Conservation (phyloP, 2,888 invertebrate species). For the Volucella inflata region DNA sequence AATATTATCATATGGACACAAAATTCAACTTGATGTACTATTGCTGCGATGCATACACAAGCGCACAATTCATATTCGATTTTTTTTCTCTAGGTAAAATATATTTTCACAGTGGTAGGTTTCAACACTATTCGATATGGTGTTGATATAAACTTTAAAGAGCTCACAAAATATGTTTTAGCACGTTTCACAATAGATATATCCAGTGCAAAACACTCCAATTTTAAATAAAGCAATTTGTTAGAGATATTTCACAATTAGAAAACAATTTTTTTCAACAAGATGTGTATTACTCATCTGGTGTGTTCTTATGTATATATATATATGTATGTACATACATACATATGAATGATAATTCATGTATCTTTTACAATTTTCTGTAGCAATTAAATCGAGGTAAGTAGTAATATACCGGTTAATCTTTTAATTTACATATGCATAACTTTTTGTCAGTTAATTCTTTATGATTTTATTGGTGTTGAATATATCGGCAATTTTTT, state of each 20-base stretch:
- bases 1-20: no score
- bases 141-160: conserved; percentile 37
- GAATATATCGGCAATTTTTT: conserved; percentile 6
- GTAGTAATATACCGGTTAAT: neutral
- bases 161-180: conserved; percentile 17
- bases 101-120: conserved; percentile 50
- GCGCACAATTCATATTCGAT: no score
- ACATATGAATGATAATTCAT: no score
- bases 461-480: conserved; percentile 29
- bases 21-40: no score
- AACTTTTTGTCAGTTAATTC: conserved; percentile 49
- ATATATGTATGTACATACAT: no score
- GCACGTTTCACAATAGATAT: conserved; percentile 19
- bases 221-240: neutral
- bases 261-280: conserved; percentile 54
- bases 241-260: conserved; percentile 51
- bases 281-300: conserved; percentile 39
- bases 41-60: no score
- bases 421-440: conserved; percentile 31
- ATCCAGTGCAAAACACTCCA: conserved; percentile 7
- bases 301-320: neutral
- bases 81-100: no score
- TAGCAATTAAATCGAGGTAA: no score
- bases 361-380: no score
- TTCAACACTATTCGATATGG: conserved; percentile 49